Conservation (phyloP, 30 jellyfish, hydroid and myxozoan species). For the Aurelia sp. region DNA sequence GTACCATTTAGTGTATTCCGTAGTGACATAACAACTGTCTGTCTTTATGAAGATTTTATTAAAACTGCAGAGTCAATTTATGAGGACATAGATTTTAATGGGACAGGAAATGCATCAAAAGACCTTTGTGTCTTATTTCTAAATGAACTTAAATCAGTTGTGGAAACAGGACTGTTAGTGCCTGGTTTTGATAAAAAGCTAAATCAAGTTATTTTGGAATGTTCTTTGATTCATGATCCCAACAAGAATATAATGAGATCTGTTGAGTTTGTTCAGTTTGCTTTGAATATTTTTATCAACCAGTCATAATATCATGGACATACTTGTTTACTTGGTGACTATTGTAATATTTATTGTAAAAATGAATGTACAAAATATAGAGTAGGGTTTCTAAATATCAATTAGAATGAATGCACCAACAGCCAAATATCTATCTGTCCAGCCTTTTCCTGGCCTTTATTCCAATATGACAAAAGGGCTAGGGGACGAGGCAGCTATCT, state of each 20-base stretch:
- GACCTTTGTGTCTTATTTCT: constrained; percentile 39
- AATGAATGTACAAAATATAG: neutral
- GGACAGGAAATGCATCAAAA: constrained; percentile 49
- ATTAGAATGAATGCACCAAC: no score
- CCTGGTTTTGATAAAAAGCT: neutral
- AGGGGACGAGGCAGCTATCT: no score
- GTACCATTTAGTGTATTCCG: constrained; percentile 49
- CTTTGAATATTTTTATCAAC: constrained; percentile 5
- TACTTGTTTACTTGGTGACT: neutral
- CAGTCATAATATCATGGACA: neutral
- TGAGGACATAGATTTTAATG: constrained; percentile 57
- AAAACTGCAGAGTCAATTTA: constrained; percentile 46
- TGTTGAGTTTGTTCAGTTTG: constrained; percentile 30
- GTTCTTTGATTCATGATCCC: neutral
- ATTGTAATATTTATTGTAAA: neutral
- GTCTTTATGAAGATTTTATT: constrained; percentile 41
- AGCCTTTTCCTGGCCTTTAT: no score
- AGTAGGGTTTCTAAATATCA: neutral
- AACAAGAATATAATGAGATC: constrained; percentile 9
- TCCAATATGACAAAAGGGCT: no score
- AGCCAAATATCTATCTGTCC: no score
- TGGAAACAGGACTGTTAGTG: neutral
- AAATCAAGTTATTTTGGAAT: neutral
- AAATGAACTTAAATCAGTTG: neutral
- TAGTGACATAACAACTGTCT: constrained; percentile 31